Percentiles rank a stretch among this genome's conserved stretches.
These are phyloP conservation scores for Tiaroga cobitis DNA, from an alignment of 2,797 vertebrate genomes.

Conservation along the genomic window DNA sequence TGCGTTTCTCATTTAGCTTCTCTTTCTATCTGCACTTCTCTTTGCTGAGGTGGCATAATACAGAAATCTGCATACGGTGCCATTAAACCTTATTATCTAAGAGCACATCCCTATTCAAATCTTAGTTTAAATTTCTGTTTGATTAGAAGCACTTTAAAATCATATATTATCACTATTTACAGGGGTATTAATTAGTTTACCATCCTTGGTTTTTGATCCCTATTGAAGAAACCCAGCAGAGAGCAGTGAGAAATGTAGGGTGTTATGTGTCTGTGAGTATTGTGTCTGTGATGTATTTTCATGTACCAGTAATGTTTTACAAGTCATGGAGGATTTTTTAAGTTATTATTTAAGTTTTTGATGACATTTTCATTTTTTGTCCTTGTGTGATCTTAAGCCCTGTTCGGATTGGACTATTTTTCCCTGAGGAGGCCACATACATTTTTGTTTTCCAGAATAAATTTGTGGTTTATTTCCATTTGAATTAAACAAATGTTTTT, in stretches of 20 bases:
- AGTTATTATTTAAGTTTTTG: not conserved
- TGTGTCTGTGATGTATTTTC: slow-evolving; percentile 18
- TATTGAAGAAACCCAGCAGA: not conserved
- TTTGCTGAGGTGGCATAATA: slow-evolving; percentile 22
- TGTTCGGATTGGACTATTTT: not conserved
- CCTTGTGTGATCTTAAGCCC: not conserved
- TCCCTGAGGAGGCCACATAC: not conserved
- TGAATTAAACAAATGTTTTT: slow-evolving; percentile 1
- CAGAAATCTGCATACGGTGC: not conserved
- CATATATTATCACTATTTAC: not conserved
- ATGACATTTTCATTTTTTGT: too few species aligned
- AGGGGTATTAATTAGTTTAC: not conserved
- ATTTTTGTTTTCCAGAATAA: not conserved
- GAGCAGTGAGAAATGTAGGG: not conserved
- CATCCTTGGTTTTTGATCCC: not conserved
- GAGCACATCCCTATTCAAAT: slow-evolving; percentile 3
- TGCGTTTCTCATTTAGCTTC: slow-evolving; percentile 8
- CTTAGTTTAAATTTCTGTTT: slow-evolving; percentile 29
- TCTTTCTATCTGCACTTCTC: not conserved
- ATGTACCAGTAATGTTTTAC: not conserved
- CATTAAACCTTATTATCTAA: slow-evolving; percentile 34
- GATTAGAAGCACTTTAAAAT: slow-evolving; percentile 34
- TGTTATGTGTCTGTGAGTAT: not conserved
- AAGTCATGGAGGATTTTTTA: not conserved
- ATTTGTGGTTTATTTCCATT: not conserved